Evolutionary conservation across 2,113 vertebrate genomes (phyloP), one percentile per base, ranked within the genome.

Genomic region (Tor tambroides): DNA sequence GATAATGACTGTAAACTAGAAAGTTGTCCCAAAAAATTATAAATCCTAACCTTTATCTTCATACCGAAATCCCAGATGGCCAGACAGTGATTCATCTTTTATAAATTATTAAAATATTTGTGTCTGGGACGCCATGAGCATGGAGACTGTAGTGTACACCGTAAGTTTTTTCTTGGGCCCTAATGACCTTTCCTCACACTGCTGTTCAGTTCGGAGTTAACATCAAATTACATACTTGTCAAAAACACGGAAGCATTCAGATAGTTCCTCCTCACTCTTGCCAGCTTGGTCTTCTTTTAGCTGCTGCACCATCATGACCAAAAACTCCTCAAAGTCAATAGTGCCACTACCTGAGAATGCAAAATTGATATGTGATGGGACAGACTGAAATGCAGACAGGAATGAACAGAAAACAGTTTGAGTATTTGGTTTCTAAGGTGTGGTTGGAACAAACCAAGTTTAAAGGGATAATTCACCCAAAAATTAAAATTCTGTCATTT

Each of bases 251-350:
- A 99, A 99, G 84, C 96, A 98, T 90, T 99, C 98, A 1, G 98
- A 97, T 89, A 99, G 75, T 92, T 99, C 98, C 87, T 99, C 98
- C 91, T 99, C 98, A 0, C 91, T 96, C 92, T 98, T 99, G 3
- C 98, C 98, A n/a, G 97, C 96, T 83, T 98, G 97, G 0, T 99
- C 98, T 94, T 99, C 98, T 89, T 99, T 99, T 92, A 99, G 94
- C 96, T 98, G 98, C 80, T 97, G 97, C 94, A 99, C 98, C 98
- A 99, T 99, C 98, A 99, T 99, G 93, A 99, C 98, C 97, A 99
- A 83, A 96, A 99, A 99, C 97, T 99, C 98, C 91, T 99, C 98
- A 0, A 99, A 99, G 97, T 99, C 98, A 4, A 99, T 99, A 89
- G 98, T 99, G 1, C 98, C 98, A 7, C 98, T 99, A 92, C 97